Evolutionary conservation across 1,140 invertebrate species (phyloP).

Genomic region (Neuroterus valhalla): DNA sequence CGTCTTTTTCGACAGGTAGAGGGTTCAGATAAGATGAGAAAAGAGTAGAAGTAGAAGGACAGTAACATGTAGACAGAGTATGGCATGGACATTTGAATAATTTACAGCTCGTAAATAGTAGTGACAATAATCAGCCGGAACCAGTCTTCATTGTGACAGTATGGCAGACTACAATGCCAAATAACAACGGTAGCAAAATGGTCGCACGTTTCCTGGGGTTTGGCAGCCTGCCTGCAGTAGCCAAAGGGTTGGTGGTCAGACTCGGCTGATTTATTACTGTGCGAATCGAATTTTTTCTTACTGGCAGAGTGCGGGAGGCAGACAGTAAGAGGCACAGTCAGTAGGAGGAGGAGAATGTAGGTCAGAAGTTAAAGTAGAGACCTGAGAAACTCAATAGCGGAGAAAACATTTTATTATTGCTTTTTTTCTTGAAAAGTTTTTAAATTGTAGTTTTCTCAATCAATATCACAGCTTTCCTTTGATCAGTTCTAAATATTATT

Average conservation of each 20-base stretch:
- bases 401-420: not conserved
- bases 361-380: not conserved
- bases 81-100: conserved; percentile 57
- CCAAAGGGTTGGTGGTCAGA: conserved; percentile 52
- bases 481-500: too few species aligned
- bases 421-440: not conserved
- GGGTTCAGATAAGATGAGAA: conserved; percentile 32
- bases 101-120: conserved; percentile 67
- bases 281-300: conserved; percentile 66
- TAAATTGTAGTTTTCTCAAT: too few species aligned
- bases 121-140: conserved; percentile 61
- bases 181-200: conserved; percentile 47
- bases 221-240: conserved; percentile 29
- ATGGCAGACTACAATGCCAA: conserved; percentile 50
- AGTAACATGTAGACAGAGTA: conserved; percentile 31
- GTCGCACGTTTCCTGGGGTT: conserved; percentile 32
- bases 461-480: too few species aligned
- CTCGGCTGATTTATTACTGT: conserved; percentile 64
- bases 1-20: conserved; percentile 25
- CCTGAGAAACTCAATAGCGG: not conserved
- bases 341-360: conserved; percentile 3
- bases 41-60: conserved; percentile 36
- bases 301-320: conserved; percentile 27
- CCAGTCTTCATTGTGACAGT: conserved; percentile 53
- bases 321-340: conserved; percentile 20